These are phyloP conservation scores for Xestia c-nigrum DNA, from an alignment of 2,888 invertebrate species.

Conservation along the genomic window DNA sequence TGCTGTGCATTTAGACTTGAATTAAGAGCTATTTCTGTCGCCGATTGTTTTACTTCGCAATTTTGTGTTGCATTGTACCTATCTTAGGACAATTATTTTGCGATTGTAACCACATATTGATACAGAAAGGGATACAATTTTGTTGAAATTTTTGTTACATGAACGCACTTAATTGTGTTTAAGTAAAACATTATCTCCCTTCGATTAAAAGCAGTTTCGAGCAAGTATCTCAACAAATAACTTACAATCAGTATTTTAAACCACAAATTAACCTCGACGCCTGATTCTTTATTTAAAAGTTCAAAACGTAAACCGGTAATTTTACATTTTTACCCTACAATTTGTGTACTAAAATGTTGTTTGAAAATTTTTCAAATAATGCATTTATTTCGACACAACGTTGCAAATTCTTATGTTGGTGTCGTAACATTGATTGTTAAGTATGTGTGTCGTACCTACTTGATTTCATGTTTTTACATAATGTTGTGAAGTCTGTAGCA, in stretches of 20 bases:
- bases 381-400: conserved; percentile 59
- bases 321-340: conserved; percentile 42
- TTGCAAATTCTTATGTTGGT: conserved; percentile 55
- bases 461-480: conserved; percentile 67
- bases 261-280: conserved; percentile 56
- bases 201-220: conserved; percentile 18
- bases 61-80: not conserved
- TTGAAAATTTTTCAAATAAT: conserved; percentile 61
- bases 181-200: conserved; percentile 43
- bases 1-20: conserved; percentile 35
- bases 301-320: conserved; percentile 42
- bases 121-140: not conserved
- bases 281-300: conserved; percentile 49
- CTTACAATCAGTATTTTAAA: conserved; percentile 42
- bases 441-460: conserved; percentile 63
- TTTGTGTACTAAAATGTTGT: conserved; percentile 45
- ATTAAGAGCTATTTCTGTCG: conserved; percentile 30
- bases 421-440: conserved; percentile 64
- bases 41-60: not conserved
- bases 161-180: conserved; percentile 3
- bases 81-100: not conserved
- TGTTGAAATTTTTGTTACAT: conserved; percentile 1
- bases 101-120: not conserved
- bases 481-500: conserved; percentile 61
- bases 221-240: conserved; percentile 29